phyloP scores from a whole-genome alignment of 2,797 vertebrate genomes.

The Sphaeramia orbicularis region DNA sequence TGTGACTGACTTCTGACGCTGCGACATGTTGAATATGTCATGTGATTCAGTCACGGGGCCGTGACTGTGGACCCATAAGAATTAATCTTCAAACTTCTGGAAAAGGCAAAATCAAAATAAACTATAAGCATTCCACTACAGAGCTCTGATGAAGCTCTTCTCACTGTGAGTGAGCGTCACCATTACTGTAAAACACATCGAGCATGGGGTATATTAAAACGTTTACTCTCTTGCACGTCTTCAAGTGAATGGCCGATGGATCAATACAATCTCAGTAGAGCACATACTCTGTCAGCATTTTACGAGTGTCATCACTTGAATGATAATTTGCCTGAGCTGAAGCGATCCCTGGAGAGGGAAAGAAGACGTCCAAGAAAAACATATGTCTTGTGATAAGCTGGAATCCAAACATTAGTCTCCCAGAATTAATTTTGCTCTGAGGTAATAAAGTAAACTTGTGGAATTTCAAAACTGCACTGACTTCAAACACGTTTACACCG shows the following conservation, averaged over 20 bases:
- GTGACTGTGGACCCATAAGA: no score
- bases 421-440: constrained; percentile 4
- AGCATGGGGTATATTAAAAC: constrained; percentile 54
- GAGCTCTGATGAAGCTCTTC: constrained; percentile 38
- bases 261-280: constrained; percentile 57
- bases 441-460: not conserved
- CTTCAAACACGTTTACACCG: not conserved
- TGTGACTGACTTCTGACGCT: no score
- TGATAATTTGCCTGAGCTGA: constrained; percentile 57
- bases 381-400: constrained; percentile 3
- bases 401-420: constrained; percentile 9
- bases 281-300: constrained; percentile 46
- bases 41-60: no score
- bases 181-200: constrained; percentile 58
- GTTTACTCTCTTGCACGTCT: constrained; percentile 47
- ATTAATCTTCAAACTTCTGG: constrained; percentile 14
- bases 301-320: constrained; percentile 62
- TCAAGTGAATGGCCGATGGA: constrained; percentile 30
- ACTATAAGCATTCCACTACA: constrained; percentile 20
- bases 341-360: constrained; percentile 36
- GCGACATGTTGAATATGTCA: no score
- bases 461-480: constrained; percentile 5
- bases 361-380: constrained; percentile 11
- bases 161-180: not conserved
- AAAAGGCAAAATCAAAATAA: constrained; percentile 34